A percentile compares a stretch with the other conserved stretches of the same genome.
Evolutionary conservation across 2,113 vertebrate genomes (phyloP).

Genomic region (Cranoglanis bouderius): DNA sequence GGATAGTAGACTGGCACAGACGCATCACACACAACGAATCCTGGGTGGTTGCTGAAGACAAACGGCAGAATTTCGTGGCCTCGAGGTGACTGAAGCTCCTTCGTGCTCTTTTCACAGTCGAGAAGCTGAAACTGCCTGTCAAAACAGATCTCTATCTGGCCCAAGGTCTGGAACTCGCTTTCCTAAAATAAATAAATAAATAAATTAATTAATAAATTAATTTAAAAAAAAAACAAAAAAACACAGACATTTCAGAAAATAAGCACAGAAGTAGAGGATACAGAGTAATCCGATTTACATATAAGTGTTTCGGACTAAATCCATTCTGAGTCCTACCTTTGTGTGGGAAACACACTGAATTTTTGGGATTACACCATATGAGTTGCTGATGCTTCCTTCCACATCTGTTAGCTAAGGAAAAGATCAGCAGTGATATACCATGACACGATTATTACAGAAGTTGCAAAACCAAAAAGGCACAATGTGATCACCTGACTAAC

Average conservation of each 20-base stretch:
- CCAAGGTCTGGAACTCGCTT: constrained; percentile 51
- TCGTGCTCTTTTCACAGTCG: constrained; percentile 41
- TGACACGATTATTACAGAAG: neutral
- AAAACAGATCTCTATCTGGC: constrained; percentile 63
- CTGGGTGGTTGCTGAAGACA: neutral
- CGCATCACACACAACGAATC: constrained; percentile 51
- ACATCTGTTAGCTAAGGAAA: constrained; percentile 54
- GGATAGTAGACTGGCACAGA: constrained; percentile 56
- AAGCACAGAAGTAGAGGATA: neutral
- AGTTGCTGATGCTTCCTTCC: constrained; percentile 36
- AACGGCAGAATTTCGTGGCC: constrained; percentile 15
- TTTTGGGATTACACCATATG: constrained; percentile 54
- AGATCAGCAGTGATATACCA: neutral
- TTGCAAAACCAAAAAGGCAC: neutral
- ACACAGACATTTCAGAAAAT: neutral
- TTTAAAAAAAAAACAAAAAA: neutral
- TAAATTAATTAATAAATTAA: neutral
- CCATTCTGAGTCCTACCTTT: constrained; percentile 44
- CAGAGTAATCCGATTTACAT: neutral
- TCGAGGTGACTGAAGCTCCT: constrained; percentile 14
- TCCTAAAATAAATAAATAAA: constrained; percentile 43
- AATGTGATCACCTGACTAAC: neutral
- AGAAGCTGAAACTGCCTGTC: constrained; percentile 52
- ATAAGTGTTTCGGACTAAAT: too few species aligned
- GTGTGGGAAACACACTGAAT: constrained; percentile 55